phyloP scores from a whole-genome alignment of 1,140 invertebrate genomes.

The Trinorchestia longiramus region DNA sequence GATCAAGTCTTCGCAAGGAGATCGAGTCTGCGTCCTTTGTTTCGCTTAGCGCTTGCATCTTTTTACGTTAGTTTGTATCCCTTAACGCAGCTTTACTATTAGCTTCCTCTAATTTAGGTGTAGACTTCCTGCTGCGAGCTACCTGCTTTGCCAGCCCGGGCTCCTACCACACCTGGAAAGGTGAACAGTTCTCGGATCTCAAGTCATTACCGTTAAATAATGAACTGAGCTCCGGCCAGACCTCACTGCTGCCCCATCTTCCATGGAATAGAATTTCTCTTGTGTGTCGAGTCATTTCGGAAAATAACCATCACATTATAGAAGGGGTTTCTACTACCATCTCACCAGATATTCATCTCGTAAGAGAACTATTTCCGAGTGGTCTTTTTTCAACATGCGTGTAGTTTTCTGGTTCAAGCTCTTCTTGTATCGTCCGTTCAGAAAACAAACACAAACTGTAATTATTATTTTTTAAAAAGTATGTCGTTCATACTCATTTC shows the following conservation, averaged over 20 bases:
- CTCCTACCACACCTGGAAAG: not conserved
- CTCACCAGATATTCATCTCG: not conserved
- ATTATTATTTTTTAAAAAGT: too few relatives aligned
- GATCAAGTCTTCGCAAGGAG: not conserved
- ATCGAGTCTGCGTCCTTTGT: not conserved
- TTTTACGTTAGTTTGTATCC: not conserved
- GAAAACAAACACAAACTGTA: too few relatives aligned
- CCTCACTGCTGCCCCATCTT: not conserved
- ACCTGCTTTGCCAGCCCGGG: not conserved
- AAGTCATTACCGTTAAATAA: slow-evolving; percentile 36
- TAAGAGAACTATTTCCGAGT: not conserved
- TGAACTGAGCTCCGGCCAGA: not conserved
- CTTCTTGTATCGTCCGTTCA: too few relatives aligned
- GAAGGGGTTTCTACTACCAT: not conserved
- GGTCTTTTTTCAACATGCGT: too few relatives aligned
- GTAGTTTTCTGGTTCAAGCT: too few relatives aligned
- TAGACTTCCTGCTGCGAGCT: slow-evolving; percentile 21
- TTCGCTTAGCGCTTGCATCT: slow-evolving; percentile 6
- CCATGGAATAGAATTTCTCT: not conserved
- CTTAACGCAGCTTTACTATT: slow-evolving; percentile 38
- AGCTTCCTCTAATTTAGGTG: slow-evolving; percentile 50
- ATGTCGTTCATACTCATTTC: too few relatives aligned
- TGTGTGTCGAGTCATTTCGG: not conserved
- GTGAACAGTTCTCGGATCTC: slow-evolving; percentile 25
- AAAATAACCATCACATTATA: not conserved